Percentiles rank a stretch among this genome's conserved stretches.
Evolutionary conservation across 2,888 invertebrate genomes (phyloP).

Genomic region (Erebia palarica): DNA sequence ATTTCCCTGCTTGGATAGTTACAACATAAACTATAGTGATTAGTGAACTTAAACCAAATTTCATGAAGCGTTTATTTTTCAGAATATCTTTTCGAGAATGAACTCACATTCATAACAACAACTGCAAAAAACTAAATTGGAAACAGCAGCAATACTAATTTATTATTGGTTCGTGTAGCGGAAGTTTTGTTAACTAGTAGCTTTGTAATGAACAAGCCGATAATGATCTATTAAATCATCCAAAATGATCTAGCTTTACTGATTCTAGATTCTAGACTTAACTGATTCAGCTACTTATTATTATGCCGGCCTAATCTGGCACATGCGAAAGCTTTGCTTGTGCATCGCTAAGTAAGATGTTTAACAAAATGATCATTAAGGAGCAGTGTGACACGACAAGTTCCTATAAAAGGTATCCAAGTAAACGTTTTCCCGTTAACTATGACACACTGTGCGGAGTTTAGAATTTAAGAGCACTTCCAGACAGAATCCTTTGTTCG

Average conservation of each 20-base stretch:
- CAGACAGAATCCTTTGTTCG: background rate
- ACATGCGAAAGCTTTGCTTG: slow-evolving; percentile 44
- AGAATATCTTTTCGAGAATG: background rate
- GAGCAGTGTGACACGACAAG: slow-evolving; percentile 50
- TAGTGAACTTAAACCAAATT: background rate
- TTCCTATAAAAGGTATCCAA: slow-evolving; percentile 59
- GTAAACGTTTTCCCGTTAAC: slow-evolving; percentile 60
- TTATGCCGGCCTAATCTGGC: slow-evolving; percentile 36
- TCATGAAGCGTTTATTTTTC: background rate
- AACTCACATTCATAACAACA: too few relatives aligned
- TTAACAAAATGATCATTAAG: slow-evolving; percentile 46
- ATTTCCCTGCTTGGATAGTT: background rate
- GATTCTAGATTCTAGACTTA: background rate
- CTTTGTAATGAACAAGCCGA: background rate
- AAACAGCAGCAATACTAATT: background rate
- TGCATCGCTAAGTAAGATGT: slow-evolving; percentile 45
- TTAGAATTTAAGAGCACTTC: slow-evolving; percentile 9
- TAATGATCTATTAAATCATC: slow-evolving; percentile 16
- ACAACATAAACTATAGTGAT: background rate
- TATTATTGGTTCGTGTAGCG: slow-evolving; percentile 2
- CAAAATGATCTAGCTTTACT: slow-evolving; percentile 13
- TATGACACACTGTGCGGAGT: slow-evolving; percentile 48
- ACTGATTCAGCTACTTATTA: slow-evolving; percentile 24
- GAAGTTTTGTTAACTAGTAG: slow-evolving; percentile 9
- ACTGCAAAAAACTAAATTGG: background rate